Conservation (phyloP, 2,797 vertebrate genomes). For the Pithecia hirsuta region DNA sequence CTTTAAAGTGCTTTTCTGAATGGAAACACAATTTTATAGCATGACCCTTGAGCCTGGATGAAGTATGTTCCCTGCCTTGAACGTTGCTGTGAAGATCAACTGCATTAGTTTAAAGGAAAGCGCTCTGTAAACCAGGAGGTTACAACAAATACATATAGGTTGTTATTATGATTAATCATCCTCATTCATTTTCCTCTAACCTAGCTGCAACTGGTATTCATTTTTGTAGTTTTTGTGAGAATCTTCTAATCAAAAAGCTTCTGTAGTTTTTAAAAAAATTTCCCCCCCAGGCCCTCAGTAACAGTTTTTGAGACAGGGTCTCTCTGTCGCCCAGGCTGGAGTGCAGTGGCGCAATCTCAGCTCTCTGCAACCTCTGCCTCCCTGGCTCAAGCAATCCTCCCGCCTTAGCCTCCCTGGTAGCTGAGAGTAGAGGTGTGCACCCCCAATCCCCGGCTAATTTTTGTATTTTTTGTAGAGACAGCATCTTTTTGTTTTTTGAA, state of each 20-base stretch:
- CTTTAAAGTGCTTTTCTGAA: constrained; percentile 13
- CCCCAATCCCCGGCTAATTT: too few relatives aligned
- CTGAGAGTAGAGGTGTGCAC: too few relatives aligned
- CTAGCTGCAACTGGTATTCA: not conserved
- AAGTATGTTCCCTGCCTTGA: not conserved
- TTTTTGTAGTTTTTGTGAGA: not conserved
- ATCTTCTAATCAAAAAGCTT: not conserved
- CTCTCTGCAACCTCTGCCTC: not conserved
- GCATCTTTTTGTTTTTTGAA: too few relatives aligned
- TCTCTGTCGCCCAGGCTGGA: not conserved
- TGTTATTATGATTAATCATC: not conserved
- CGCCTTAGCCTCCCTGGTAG: not conserved
- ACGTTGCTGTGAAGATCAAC: not conserved
- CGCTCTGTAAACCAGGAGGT: not conserved
- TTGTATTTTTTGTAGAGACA: too few relatives aligned
- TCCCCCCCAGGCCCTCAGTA: too few relatives aligned
- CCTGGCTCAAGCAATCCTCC: not conserved
- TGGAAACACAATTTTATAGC: not conserved
- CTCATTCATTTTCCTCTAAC: not conserved
- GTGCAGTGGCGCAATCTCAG: not conserved
- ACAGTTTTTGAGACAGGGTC: not conserved
- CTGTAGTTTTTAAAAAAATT: too few relatives aligned
- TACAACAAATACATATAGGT: not conserved
- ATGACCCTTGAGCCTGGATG: not conserved
- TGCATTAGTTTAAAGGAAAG: not conserved